Percentiles rank a stretch among this genome's conserved stretches.
Conservation (phyloP, 2,888 invertebrate species). For the Dyspetes luteomarginatus region DNA sequence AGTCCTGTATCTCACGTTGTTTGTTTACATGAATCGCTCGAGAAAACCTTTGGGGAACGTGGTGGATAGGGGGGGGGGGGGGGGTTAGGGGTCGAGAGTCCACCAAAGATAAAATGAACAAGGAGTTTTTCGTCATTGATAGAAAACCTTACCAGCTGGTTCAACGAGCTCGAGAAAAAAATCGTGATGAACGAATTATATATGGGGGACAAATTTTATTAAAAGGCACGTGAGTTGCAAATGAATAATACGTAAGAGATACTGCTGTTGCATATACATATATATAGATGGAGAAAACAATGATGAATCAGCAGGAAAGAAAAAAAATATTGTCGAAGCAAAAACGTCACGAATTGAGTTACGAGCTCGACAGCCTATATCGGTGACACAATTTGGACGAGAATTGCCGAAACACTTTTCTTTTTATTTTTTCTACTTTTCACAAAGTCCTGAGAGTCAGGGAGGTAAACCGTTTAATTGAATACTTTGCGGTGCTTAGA, state of each 20-base stretch:
- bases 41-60: too few species aligned
- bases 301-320: slow-evolving; percentile 16
- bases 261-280: too few species aligned
- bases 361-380: slow-evolving; percentile 7
- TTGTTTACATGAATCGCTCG: too few species aligned
- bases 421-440: not conserved
- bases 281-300: slow-evolving; percentile 1
- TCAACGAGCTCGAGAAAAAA: not conserved
- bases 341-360: slow-evolving; percentile 11
- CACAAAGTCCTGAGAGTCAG: too few species aligned
- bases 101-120: slow-evolving; percentile 17
- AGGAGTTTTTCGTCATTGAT: not conserved
- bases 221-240: not conserved
- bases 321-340: not conserved
- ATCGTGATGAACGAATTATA: not conserved
- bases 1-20: too few species aligned
- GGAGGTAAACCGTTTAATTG: too few species aligned
- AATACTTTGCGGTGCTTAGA: too few species aligned
- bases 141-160: not conserved
- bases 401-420: slow-evolving; percentile 8
- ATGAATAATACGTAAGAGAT: slow-evolving; percentile 6
- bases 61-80: too few species aligned
- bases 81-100: too few species aligned
- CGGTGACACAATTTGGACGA: not conserved
- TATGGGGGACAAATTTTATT: not conserved